Evolutionary conservation across 2,113 vertebrate genomes (phyloP).

Genomic region (Lagopus leucura): DNA sequence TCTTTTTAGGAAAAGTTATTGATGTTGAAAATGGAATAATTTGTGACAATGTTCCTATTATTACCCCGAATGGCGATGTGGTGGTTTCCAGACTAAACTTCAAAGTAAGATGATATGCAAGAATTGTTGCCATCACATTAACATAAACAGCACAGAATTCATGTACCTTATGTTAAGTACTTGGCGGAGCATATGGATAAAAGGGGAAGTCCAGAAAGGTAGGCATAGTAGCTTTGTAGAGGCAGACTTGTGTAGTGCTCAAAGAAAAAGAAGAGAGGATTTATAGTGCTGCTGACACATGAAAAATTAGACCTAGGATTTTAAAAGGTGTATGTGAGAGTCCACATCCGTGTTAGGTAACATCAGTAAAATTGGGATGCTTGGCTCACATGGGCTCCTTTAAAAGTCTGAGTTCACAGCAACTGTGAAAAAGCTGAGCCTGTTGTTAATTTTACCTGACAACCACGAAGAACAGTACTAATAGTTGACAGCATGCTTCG

Average conservation of each 20-base stretch:
- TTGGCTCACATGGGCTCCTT: not conserved
- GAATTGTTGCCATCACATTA: slow-evolving; percentile 79
- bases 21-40: slow-evolving; percentile 97
- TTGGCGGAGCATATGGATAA: slow-evolving; percentile 77
- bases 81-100: slow-evolving; percentile 95
- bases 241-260: slow-evolving; percentile 46
- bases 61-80: slow-evolving; percentile 97
- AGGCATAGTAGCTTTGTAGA: slow-evolving; percentile 72
- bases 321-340: not conserved
- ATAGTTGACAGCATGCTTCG: not conserved
- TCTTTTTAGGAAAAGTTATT: slow-evolving; percentile 88
- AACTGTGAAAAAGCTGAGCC: not conserved
- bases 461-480: not conserved
- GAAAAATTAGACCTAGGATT: slow-evolving; percentile 17
- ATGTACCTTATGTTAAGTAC: slow-evolving; percentile 76
- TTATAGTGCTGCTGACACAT: slow-evolving; percentile 34
- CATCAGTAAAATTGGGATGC: not conserved
- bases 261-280: slow-evolving; percentile 35
- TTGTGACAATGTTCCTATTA: slow-evolving; percentile 96
- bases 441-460: not conserved
- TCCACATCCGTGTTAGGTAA: not conserved
- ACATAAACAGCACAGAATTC: slow-evolving; percentile 76
- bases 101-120: slow-evolving; percentile 87
- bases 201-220: slow-evolving; percentile 79
- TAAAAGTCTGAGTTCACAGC: not conserved